A percentile compares a stretch with the other conserved stretches of the same genome.
These are phyloP conservation scores for Sternotherus odoratus DNA, from an alignment of 2,797 vertebrate species.

Conservation along the genomic window DNA sequence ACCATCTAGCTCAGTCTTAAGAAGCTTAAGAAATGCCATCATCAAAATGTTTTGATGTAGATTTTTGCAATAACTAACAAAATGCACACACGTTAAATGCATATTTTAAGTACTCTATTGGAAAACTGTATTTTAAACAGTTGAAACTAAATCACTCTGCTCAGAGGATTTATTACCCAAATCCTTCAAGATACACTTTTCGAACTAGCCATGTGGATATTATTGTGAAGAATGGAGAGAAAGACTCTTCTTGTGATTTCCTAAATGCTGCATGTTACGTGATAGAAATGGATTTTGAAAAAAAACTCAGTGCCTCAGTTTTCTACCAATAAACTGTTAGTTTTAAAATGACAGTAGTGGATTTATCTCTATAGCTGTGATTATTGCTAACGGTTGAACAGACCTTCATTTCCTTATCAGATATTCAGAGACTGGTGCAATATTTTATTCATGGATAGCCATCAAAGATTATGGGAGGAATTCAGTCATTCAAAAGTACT, in stretches of 20 bases:
- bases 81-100: background rate
- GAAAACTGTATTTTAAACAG: background rate
- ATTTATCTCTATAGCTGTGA: background rate
- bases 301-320: background rate
- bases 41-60: constrained; percentile 3
- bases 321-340: constrained; percentile 32
- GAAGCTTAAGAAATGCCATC: constrained; percentile 54
- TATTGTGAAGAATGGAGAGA: background rate
- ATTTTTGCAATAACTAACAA: constrained; percentile 19
- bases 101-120: background rate
- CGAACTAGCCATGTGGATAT: background rate
- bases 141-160: constrained; percentile 14
- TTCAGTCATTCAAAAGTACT: background rate
- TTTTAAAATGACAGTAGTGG: constrained; percentile 37
- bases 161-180: background rate
- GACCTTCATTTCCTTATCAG: background rate
- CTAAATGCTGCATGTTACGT: background rate
- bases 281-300: constrained; percentile 25
- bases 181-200: background rate
- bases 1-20: constrained; percentile 36
- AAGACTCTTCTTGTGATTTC: background rate
- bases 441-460: background rate
- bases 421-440: background rate
- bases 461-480: background rate
- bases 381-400: constrained; percentile 29